Evolutionary conservation across 53 echinoderm and acorn worm genomes (phyloP).

Genomic region (Mesocentrotus franciscanus): DNA sequence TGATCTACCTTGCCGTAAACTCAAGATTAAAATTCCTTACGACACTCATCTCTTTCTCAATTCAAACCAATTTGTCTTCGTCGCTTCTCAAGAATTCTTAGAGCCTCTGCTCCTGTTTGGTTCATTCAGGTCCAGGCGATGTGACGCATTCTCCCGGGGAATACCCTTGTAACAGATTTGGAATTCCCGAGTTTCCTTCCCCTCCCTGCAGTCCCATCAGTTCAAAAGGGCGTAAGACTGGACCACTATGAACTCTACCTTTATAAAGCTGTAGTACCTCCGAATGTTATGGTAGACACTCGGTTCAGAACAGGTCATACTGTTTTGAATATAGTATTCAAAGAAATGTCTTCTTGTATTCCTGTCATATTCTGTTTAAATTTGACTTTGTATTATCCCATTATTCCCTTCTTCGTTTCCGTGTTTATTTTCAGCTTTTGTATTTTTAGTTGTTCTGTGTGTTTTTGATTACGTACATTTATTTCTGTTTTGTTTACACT

Average conservation of each 20-base stretch:
- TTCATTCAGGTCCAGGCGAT: slow-evolving; percentile 12
- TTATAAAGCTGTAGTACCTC: not conserved
- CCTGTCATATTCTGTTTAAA: not conserved
- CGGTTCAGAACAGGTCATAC: not conserved
- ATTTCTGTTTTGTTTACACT: no score
- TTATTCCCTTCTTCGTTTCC: not conserved
- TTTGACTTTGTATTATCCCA: not conserved
- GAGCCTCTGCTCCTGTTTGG: not conserved
- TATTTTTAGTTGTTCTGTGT: no score
- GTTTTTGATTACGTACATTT: no score
- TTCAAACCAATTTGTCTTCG: slow-evolving; percentile 41
- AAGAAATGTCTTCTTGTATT: not conserved
- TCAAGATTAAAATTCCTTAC: not conserved
- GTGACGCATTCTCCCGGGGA: slow-evolving; percentile 25
- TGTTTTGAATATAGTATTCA: not conserved
- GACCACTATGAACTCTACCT: not conserved
- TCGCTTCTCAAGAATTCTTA: slow-evolving; percentile 15
- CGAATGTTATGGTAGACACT: not conserved
- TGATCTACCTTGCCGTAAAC: not conserved
- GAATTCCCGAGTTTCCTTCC: slow-evolving; percentile 21
- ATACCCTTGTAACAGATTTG: slow-evolving; percentile 35
- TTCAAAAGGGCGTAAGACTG: slow-evolving; percentile 6
- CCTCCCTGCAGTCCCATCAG: not conserved
- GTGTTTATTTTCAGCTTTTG: no score
- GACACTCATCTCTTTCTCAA: slow-evolving; percentile 26